Evolutionary conservation across 2,797 vertebrate genomes (phyloP).

Genomic region (Emydoidea blandingii): DNA sequence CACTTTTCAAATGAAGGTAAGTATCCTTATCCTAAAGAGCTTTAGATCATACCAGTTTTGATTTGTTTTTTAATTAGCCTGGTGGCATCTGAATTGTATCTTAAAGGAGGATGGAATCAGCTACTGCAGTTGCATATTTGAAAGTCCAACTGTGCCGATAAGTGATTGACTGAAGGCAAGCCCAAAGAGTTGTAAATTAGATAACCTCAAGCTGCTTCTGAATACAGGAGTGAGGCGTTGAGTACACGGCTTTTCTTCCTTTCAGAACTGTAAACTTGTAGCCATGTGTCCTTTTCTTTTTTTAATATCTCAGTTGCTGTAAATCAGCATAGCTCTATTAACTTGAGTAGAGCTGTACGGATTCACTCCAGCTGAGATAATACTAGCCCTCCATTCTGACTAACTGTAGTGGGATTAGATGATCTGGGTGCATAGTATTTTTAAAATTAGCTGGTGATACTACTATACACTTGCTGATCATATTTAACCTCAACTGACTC

Average conservation of each 20-base stretch:
- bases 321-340: neutral
- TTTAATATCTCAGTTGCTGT: neutral
- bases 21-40: neutral
- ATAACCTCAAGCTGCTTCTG: slow-evolving; percentile 6
- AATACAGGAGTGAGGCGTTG: neutral
- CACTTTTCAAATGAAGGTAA: slow-evolving; percentile 4
- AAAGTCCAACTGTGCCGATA: slow-evolving; percentile 19
- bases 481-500: neutral
- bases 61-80: neutral
- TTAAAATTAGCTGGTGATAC: neutral
- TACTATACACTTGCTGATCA: neutral
- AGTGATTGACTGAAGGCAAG: slow-evolving; percentile 36
- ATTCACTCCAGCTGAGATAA: neutral
- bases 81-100: neutral
- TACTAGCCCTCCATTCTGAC: neutral
- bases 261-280: neutral
- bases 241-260: neutral
- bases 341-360: neutral
- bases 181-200: slow-evolving; percentile 37
- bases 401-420: neutral
- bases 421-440: neutral
- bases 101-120: neutral
- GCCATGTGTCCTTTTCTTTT: neutral
- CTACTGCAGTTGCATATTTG: neutral
- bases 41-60: neutral